Base-by-base conservation (phyloP, 2,888 invertebrate genomes). In the Eledona agricola region DNA sequence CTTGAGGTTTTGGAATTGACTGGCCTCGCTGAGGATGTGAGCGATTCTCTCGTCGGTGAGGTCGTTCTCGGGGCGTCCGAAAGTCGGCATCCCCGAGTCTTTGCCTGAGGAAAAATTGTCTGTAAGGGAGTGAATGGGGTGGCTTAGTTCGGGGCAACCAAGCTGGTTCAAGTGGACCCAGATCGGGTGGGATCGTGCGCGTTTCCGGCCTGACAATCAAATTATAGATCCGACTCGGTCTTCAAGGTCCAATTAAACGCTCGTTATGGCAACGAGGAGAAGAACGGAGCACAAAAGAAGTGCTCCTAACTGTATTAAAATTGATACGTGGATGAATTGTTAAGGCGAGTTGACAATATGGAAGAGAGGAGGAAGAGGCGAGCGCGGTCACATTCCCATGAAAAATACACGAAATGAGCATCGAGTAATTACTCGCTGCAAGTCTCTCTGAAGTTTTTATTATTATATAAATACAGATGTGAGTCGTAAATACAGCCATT, bases 1-100 rank as follows among this genome's bases (percentile, higher is more conserved):
- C 78, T 91, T 89, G 86, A 96, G 93, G 70, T 70, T 70, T 50
- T 67, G 67, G 53, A 94, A 84, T 66, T 92, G 90, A 40, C 93
- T 91, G 11, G 96, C 95, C 72, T 97, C 96, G 71, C 84, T 91
- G 51, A 97, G 84, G 72, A 97, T 96, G 76, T 95, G 95, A 34
- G 90, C 91, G 60, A 97, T 88, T 58, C 96, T 83, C 69, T 97
- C 96, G 71, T 97, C 96, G 15, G 92, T 92, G 66, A 87, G 84
- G 63, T 87, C 85, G 40, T 84, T 81, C 40, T 89, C 89, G 29
- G 88, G 81, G 53, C 90, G 83, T 40, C 88, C 88, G 73, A 90
- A 92, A 16, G 87, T 84, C 35, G 54, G 86, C 74, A 90, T 83
- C 53, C 90, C 86, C 63, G 90, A 88, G 76, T 93, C 93, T 84